These are phyloP conservation scores for Paraplagusia blochii DNA, from an alignment of 2,113 vertebrate genomes.

Conservation along the genomic window DNA sequence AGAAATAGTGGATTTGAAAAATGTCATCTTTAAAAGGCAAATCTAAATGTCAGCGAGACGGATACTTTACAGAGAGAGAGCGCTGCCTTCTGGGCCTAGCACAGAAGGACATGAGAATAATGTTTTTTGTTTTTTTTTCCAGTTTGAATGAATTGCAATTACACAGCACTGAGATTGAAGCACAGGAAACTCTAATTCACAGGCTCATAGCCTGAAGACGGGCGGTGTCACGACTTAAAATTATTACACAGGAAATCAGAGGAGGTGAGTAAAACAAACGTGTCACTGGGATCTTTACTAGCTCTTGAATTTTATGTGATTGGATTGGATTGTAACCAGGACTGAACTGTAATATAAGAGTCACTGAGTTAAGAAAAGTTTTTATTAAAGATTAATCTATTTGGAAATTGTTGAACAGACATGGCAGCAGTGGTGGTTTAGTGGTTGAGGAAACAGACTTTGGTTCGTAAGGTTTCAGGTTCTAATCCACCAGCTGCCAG, in stretches of 20 bases:
- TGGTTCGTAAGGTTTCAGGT: too few species aligned
- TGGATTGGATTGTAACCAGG: too few species aligned
- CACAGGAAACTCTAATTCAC: constrained; percentile 19
- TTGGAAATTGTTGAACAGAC: too few species aligned
- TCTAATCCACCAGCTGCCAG: too few species aligned
- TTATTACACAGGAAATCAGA: constrained; percentile 46
- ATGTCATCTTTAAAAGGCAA: constrained; percentile 71
- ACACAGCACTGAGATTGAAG: constrained; percentile 55
- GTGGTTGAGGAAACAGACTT: too few species aligned
- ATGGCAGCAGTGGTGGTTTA: too few species aligned
- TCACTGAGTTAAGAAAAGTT: too few species aligned
- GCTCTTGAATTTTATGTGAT: too few species aligned
- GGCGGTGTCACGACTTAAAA: constrained; percentile 34
- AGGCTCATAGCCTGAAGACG: constrained; percentile 51
- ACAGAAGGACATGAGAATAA: constrained; percentile 56
- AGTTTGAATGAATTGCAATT: constrained; percentile 66
- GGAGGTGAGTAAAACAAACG: not conserved
- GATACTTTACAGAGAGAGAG: constrained; percentile 64
- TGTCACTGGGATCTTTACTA: too few species aligned
- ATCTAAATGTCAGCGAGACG: constrained; percentile 73
- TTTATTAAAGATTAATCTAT: too few species aligned
- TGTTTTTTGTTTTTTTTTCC: constrained; percentile 51
- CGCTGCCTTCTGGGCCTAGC: constrained; percentile 68
- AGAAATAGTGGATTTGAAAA: constrained; percentile 68
- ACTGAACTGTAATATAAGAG: too few species aligned